Percentiles rank a stretch among this genome's conserved stretches.
Evolutionary conservation across 2,113 vertebrate genomes (phyloP).

Genomic region (Noturus placidus): DNA sequence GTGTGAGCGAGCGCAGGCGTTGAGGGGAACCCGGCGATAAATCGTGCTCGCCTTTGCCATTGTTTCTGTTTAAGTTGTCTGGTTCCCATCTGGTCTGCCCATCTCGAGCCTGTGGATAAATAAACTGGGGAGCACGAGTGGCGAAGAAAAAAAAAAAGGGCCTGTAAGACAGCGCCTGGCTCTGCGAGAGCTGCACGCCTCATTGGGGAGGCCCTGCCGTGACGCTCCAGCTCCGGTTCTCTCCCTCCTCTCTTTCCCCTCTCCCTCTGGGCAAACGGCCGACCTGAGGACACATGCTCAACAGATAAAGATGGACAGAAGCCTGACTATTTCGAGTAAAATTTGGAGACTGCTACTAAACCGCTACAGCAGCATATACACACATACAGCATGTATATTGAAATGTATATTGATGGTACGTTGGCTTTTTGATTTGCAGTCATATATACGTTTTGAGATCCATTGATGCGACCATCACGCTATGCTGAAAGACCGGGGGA

Average conservation of each 20-base stretch:
- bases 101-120: slow-evolving; percentile 77
- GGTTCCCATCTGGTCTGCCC: slow-evolving; percentile 80
- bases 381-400: neutral
- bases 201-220: slow-evolving; percentile 66
- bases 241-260: slow-evolving; percentile 13
- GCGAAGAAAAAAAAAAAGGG: slow-evolving; percentile 52
- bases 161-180: slow-evolving; percentile 68
- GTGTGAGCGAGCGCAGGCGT: slow-evolving; percentile 40
- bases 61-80: slow-evolving; percentile 69
- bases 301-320: slow-evolving; percentile 52
- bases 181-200: slow-evolving; percentile 74
- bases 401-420: neutral
- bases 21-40: slow-evolving; percentile 51
- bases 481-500: neutral
- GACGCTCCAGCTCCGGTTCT: slow-evolving; percentile 45
- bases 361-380: slow-evolving; percentile 12
- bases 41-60: slow-evolving; percentile 54
- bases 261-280: slow-evolving; percentile 24
- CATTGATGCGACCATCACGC: too few species aligned
- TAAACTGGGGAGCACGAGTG: slow-evolving; percentile 68
- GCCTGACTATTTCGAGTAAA: slow-evolving; percentile 13
- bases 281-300: slow-evolving; percentile 50
- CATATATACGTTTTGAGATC: too few species aligned
- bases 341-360: neutral
- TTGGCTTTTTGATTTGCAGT: neutral